Conservation (phyloP, 2,113 vertebrate species). For the Passer domesticus region DNA sequence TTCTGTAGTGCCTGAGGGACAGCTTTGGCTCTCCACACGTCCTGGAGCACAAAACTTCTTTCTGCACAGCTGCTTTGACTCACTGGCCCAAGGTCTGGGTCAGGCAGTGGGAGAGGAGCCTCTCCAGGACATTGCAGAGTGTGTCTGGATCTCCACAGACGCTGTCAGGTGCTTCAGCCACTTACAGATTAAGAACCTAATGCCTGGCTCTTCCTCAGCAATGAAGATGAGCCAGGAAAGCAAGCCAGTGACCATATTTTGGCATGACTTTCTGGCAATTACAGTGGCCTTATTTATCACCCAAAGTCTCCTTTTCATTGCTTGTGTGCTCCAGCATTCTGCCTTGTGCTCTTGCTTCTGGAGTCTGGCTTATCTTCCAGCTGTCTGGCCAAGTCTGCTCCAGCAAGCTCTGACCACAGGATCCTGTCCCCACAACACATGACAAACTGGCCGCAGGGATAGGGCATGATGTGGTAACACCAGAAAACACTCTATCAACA, state of each 20-base stretch:
- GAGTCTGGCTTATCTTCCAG: constrained; percentile 12
- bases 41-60: neutral
- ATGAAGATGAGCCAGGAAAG: neutral
- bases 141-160: neutral
- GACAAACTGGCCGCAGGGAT: neutral
- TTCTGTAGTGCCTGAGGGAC: neutral
- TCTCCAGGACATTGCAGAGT: neutral
- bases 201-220: neutral
- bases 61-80: neutral
- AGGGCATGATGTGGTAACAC: neutral
- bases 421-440: neutral
- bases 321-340: neutral
- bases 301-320: neutral
- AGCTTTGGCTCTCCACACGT: neutral
- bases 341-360: neutral
- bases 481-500: neutral
- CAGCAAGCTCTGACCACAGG: neutral
- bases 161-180: neutral
- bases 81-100: neutral
- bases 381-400: constrained; percentile 31
- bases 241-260: constrained; percentile 13
- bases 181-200: neutral
- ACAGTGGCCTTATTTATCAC: constrained; percentile 27
- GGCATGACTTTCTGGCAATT: neutral
- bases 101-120: neutral